Conservation (phyloP, 2,113 vertebrate genomes). For the Myxocyprinus asiaticus region DNA sequence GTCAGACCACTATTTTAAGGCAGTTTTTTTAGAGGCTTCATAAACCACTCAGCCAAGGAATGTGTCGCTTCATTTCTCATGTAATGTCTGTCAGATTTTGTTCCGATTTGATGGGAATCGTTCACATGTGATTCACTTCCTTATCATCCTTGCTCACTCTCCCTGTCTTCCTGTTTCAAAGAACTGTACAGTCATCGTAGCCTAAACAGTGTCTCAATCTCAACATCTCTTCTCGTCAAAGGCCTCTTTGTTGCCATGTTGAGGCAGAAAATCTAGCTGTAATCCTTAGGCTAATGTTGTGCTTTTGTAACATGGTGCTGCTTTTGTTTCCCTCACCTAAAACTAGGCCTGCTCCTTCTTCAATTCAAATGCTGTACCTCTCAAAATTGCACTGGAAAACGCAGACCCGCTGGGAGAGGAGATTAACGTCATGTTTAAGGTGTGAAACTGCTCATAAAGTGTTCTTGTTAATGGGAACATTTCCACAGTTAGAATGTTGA, state of each 20-base stretch:
- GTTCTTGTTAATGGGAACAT: neutral
- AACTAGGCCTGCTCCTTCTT: constrained; percentile 95
- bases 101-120: neutral
- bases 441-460: constrained; percentile 55
- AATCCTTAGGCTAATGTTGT: neutral
- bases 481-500: no score
- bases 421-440: constrained; percentile 99
- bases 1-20: no score
- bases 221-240: neutral
- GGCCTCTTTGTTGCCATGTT: constrained; percentile 16
- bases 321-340: constrained; percentile 6
- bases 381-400: constrained; percentile 90
- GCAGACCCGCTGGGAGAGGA: constrained; percentile 94
- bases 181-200: constrained; percentile 24
- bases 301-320: constrained; percentile 1
- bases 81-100: neutral
- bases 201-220: constrained; percentile 10
- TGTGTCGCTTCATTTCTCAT: neutral
- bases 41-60: neutral
- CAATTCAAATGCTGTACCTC: constrained; percentile 94
- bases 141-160: constrained; percentile 14
- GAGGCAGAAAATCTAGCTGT: neutral
- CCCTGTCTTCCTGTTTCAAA: constrained; percentile 23
- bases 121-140: constrained; percentile 36
- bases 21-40: neutral